Evolutionary conservation across 1,140 invertebrate species (phyloP), one percentile per base, ranked within the genome.

Genomic region (Cotesia vestalis): DNA sequence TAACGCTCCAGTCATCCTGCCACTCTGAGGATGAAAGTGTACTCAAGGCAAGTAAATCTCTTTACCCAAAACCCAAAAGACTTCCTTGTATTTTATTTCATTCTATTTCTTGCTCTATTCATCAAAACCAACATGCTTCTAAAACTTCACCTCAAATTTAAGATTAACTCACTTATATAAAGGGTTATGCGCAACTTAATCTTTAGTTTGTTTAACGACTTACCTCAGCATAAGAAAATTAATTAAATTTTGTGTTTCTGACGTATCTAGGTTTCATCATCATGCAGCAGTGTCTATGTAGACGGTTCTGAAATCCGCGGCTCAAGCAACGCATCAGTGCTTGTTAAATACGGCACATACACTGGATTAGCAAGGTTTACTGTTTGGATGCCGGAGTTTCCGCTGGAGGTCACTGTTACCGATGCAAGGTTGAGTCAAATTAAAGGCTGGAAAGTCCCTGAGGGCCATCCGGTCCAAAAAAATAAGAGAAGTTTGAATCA

Each of bases 331-430:
- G 96, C 96, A 1, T 96, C 95, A 1, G 92, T 99, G 12, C 90
- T 97, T 8, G 95, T 98, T 5, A 96, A 96, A 85, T 98, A 98
- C 81, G 96, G 95, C 5, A 94, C 94, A 0, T 95, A 96, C 81
- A 94, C 93, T 5, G 95, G 96, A 5, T 83, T 95, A 53, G 94
- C 96, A 0, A 90, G 92, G 73, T 96, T 99, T 82, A 95, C 93
- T 6, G 96, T 99, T 0, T 99, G 97, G 97, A 97, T 98, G 91
- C 97, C 97, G 0, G 96, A 98, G 83, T 93, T 97, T 78, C 95
- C 96, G 0, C 86, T 99, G 53, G 95, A 97, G 79, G 92, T 99
- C 14, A 91, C 93, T 71, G 92, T 98, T 1, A 91, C 92, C 1
- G 97, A 99, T 85, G 91, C 92, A 60, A 91, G 95, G 73, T 89